Conservation (phyloP, 2,797 vertebrate genomes). For the Emys orbicularis region DNA sequence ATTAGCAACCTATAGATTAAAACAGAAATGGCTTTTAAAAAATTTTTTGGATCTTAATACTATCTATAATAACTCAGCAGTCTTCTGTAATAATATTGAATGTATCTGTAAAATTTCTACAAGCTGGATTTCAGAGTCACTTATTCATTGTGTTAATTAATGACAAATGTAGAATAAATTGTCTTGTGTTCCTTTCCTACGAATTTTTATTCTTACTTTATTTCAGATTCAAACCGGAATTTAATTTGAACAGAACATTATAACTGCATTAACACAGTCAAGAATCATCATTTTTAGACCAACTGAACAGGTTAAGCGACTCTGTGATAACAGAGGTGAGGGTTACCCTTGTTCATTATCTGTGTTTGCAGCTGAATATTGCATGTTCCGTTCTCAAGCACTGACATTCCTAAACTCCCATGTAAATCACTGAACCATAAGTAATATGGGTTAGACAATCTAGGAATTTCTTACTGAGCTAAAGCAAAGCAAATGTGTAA, state of each 20-base stretch:
- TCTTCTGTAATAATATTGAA: not conserved
- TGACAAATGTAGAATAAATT: not conserved
- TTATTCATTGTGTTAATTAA: not conserved
- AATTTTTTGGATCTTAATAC: not conserved
- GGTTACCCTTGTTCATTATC: not conserved
- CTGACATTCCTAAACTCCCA: rapidly evolving
- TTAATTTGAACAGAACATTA: not conserved
- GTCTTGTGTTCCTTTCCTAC: not conserved
- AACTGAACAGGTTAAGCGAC: not conserved
- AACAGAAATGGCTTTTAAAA: not conserved
- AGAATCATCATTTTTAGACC: not conserved
- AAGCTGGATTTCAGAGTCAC: not conserved
- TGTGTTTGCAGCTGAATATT: not conserved
- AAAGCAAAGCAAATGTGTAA: not conserved
- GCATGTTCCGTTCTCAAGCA: not conserved
- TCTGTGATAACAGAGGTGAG: not conserved
- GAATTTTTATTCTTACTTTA: not conserved
- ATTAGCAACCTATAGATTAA: not conserved
- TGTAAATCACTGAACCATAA: not conserved
- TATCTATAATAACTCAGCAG: not conserved
- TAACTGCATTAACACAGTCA: not conserved
- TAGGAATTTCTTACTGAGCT: not conserved
- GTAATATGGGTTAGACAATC: not conserved
- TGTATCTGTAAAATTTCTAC: not conserved
- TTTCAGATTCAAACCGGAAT: not conserved